Conservation (phyloP, 2,888 invertebrate genomes). For the Acholoe squamosa region DNA sequence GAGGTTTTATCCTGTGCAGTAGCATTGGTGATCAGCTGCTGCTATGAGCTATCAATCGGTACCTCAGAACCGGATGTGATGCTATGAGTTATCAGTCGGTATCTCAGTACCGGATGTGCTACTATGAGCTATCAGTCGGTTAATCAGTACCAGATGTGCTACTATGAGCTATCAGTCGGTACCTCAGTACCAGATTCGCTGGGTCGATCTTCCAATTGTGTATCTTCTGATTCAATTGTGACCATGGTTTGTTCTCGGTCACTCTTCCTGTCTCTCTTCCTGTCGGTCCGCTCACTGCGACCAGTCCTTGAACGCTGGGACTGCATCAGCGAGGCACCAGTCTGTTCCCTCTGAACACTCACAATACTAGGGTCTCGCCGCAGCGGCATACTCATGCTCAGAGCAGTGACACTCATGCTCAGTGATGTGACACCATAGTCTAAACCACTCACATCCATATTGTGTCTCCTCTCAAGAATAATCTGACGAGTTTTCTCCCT, state of each 20-base stretch:
- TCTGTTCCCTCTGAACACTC: constrained; percentile 33
- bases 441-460: constrained; percentile 43
- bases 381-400: constrained; percentile 20
- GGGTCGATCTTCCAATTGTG: not conserved
- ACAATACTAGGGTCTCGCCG: constrained; percentile 19
- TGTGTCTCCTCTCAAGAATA: constrained; percentile 42
- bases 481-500: constrained; percentile 26
- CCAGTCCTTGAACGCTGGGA: not conserved
- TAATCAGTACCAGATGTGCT: no score
- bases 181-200: not conserved
- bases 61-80: no score
- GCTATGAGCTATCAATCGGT: no score
- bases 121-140: no score
- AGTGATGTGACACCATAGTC: not conserved
- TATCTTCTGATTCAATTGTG: not conserved
- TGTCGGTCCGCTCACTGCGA: not conserved
- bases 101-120: not conserved
- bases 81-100: not conserved
- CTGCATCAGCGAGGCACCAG: constrained; percentile 20
- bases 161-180: not conserved
- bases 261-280: not conserved
- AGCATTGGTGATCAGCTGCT: not conserved
- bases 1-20: not conserved
- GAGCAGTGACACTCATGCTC: constrained; percentile 11
- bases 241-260: not conserved